Evolutionary conservation across 2,888 invertebrate genomes (phyloP), one percentile per base, ranked within the genome.

Genomic region (Agrypnus murinus): DNA sequence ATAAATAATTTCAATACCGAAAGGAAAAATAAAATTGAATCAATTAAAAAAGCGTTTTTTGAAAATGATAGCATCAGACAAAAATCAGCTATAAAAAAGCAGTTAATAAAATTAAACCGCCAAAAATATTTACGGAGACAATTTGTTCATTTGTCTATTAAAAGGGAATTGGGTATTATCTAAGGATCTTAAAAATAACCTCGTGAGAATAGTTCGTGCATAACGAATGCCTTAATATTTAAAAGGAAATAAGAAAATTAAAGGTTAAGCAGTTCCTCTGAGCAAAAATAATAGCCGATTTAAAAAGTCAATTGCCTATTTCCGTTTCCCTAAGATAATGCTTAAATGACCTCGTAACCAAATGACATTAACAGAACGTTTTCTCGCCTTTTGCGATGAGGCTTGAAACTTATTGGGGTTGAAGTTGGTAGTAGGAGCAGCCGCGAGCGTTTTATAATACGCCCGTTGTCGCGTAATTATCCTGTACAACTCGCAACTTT

Each of bases 281-380:
- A 66, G 71, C 50, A 68, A 73, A 75, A 75, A 75, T 76, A 74
- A 76, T 72, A 64, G 73, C 53, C 79, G 79, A 79, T 82, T 81
- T 81, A 77, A 81, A 81, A 81, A 81, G 82, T 81, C 82, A 81
- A 82, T 81, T 81, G 81, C 81, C 81, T 81, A 80, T 81, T 81
- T 80, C 79, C 81, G 66, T 77, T 79, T 77, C 79, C 75, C 65
- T 73, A 76, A 77, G 78, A 78, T 78, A 78, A 81, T 79, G 81
- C 78, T 79, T 75, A 77, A 81, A 80, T 79, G 80, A 80, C 77
- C 79, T 72, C 80, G 80, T 77, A 80, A 80, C 80, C 76, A 77
- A 81, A 81, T 78, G 82, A 81, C 82, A 81, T 81, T 81, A 81
- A 80, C 81, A 78, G 81, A 80, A 80, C 75, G 79, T 77, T 79